Evolutionary conservation across 2,797 vertebrate species (phyloP).

Genomic region (Myioborus miniatus): DNA sequence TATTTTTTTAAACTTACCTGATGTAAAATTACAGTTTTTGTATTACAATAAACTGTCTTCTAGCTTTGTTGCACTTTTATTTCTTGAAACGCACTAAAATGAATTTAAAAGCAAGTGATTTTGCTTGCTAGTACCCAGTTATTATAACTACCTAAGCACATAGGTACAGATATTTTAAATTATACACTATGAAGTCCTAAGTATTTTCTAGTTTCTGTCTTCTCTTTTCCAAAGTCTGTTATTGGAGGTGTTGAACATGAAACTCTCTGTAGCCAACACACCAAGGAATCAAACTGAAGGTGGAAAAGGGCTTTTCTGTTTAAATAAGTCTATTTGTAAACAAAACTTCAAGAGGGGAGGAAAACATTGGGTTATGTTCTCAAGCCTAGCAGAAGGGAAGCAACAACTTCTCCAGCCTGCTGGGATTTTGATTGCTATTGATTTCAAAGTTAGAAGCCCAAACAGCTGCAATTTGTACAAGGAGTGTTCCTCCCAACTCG

Average conservation of each 20-base stretch:
- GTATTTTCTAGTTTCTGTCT: neutral
- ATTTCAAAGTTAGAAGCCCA: conserved; percentile 17
- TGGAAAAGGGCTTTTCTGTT: neutral
- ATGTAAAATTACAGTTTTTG: neutral
- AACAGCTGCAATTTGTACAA: neutral
- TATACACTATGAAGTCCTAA: neutral
- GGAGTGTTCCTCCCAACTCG: neutral
- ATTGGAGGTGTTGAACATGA: neutral
- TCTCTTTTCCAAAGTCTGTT: neutral
- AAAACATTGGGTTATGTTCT: conserved; percentile 5
- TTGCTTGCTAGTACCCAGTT: neutral
- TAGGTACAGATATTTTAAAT: neutral
- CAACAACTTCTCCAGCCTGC: neutral
- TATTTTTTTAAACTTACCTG: neutral
- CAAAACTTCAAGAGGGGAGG: neutral
- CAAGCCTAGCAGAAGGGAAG: neutral
- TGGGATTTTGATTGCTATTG: conserved; percentile 49
- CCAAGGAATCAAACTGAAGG: neutral
- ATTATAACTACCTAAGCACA: neutral
- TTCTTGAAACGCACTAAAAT: neutral
- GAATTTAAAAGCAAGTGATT: neutral
- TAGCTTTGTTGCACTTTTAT: neutral
- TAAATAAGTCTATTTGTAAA: conserved; percentile 30
- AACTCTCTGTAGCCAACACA: neutral
- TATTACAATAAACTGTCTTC: neutral